A percentile compares a stretch with the other conserved stretches of the same genome.
phyloP scores from a whole-genome alignment of 53 echinoderm and acorn worm genomes.

The Stichopus horrens region DNA sequence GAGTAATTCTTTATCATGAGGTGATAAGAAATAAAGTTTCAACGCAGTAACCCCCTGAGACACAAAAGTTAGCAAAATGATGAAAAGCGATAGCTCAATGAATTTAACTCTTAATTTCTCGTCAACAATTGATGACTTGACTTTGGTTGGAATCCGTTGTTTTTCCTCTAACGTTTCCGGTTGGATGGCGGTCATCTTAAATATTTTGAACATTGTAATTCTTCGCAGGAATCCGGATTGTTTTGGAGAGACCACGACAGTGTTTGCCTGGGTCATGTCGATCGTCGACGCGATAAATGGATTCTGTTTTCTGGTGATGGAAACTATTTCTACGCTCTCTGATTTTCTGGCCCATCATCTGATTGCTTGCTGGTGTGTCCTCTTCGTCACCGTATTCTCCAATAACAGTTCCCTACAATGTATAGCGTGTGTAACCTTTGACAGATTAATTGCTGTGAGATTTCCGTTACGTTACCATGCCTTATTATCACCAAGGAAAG shows the following conservation, averaged over 20 bases:
- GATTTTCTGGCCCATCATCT: neutral
- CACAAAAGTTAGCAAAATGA: too few species aligned
- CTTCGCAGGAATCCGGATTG: neutral
- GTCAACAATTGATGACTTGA: too few species aligned
- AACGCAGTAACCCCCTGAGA: too few species aligned
- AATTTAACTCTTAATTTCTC: too few species aligned
- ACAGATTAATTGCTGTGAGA: neutral
- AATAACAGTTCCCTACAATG: neutral
- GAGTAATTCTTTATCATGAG: too few species aligned
- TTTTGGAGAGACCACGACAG: slow-evolving; percentile 17
- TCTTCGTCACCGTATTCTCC: neutral
- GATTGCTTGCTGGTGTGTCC: neutral
- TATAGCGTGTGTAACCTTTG: slow-evolving; percentile 5
- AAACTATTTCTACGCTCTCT: neutral
- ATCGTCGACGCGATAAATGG: neutral
- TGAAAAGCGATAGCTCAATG: too few species aligned
- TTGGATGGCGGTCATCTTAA: neutral
- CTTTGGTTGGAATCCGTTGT: neutral
- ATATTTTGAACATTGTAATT: neutral
- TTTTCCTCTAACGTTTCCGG: neutral
- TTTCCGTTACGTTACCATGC: neutral
- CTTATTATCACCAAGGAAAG: neutral
- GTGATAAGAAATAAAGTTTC: too few species aligned
- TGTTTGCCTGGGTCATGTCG: neutral
- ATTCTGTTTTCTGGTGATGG: neutral